Base-by-base conservation (phyloP, 2,888 invertebrate genomes). In the Drosophila siamana region DNA sequence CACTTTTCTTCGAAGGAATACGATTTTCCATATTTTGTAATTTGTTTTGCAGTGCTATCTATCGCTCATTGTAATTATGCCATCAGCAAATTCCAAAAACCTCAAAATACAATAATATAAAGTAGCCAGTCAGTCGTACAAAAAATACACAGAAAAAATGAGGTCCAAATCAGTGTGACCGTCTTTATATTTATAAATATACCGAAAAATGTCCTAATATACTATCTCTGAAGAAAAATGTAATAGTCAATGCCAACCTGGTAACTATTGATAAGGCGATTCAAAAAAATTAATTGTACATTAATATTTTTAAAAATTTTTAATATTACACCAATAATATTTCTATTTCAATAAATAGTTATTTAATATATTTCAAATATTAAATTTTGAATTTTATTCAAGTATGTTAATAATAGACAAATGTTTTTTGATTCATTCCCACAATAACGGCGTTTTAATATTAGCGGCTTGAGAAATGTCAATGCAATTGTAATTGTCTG, bases 91-190 rank as follows among this genome's bases (percentile, higher is more conserved):
- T 36, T 57, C 36, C 19, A 36, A 46, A 56, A 66, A 47, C 56
- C 26, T 40, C 36, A 26, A 65, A 59, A 44, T 61, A 55, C 47
- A 51, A 80, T 52, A 46, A 69, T 54, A 57, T 56, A 15, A 78
- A 64, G 52, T 64, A 64, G 65, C 59, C 71, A 72, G 67, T 68
- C 44, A 55, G 66, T 55, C 66, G 57, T 67, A 65, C 59, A 76
- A 75, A 78, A 78, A 78, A 73, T 72, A 87, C 76, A 82, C 64
- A 81, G 64, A 72, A 84, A 86, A 84, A 81, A 76, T 72, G 88
- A 87, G 88, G 86, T 66, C 59, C 74, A 52, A 68, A 52, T 67
- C 41, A 60, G 41, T 19, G 36, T 30, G 38, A 57, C 57, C 63
- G 36, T 1, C 5, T n/a, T 16, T 7, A 1, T 41, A 75, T 40